A percentile compares a stretch with the other conserved stretches of the same genome.
Conservation (phyloP, 1,140 invertebrate genomes). For the Pseudomyrmex gracilis region DNA sequence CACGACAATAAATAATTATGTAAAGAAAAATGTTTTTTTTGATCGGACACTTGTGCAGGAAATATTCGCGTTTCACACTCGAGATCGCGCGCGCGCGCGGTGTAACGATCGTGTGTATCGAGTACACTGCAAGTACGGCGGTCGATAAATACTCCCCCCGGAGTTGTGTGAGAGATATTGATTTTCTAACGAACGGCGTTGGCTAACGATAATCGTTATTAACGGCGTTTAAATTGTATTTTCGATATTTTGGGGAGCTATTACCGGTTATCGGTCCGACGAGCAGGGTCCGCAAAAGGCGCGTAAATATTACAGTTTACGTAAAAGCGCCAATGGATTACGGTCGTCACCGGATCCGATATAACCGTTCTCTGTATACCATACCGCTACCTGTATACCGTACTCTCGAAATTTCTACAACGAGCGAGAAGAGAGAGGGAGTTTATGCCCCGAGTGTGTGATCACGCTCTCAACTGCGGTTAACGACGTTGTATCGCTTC, state of each 20-base stretch:
- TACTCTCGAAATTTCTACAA: slow-evolving; percentile 38
- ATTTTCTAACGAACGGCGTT: slow-evolving; percentile 49
- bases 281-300: slow-evolving; percentile 15
- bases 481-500: not conserved
- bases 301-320: slow-evolving; percentile 58
- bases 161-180: slow-evolving; percentile 44
- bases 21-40: slow-evolving; percentile 41
- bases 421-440: not conserved
- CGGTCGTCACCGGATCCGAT: slow-evolving; percentile 55
- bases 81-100: not conserved
- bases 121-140: too few species aligned
- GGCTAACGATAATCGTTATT: slow-evolving; percentile 56
- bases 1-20: not conserved
- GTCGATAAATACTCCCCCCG: slow-evolving; percentile 31
- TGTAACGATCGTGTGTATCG: not conserved
- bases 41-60: slow-evolving; percentile 3
- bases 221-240: slow-evolving; percentile 58
- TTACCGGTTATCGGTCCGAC: slow-evolving; percentile 31
- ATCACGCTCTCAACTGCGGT: slow-evolving; percentile 14
- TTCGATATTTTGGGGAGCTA: slow-evolving; percentile 50
- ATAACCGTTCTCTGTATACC: slow-evolving; percentile 28
- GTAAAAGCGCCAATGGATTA: slow-evolving; percentile 66
- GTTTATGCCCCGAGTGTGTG: slow-evolving; percentile 7
- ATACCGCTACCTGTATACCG: too few species aligned
- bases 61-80: not conserved